These are phyloP conservation scores for Caerostris darwini DNA, from an alignment of 1,140 invertebrate species.

Conservation along the genomic window DNA sequence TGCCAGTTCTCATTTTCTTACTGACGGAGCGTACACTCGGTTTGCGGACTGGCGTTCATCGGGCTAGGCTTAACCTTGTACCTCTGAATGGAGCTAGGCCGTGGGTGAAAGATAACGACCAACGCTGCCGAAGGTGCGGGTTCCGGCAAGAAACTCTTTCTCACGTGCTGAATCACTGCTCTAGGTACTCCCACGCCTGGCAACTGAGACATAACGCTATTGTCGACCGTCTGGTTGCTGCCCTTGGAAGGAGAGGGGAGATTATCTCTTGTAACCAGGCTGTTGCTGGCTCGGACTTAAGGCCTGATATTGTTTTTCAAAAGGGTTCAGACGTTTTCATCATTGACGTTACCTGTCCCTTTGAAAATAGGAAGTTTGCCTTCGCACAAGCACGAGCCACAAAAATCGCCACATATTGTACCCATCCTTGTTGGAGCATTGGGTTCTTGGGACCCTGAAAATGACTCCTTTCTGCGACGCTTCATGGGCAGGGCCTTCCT, in stretches of 20 bases:
- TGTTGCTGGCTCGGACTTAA: neutral
- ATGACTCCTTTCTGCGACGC: no score
- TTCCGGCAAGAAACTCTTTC: neutral
- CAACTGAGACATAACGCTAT: neutral
- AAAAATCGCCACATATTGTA: neutral
- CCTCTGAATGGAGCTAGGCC: neutral
- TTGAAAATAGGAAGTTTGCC: neutral
- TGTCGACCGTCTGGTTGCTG: neutral
- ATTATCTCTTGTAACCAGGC: neutral
- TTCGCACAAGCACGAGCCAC: neutral
- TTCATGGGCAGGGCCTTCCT: no score
- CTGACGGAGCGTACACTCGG: neutral
- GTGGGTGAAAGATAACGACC: no score
- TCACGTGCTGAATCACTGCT: neutral
- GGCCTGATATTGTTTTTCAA: neutral
- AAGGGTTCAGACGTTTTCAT: neutral
- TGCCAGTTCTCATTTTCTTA: neutral
- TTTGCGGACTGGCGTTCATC: neutral
- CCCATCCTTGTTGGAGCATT: no score
- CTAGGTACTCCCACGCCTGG: neutral
- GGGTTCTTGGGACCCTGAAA: no score
- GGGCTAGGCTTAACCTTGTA: neutral
- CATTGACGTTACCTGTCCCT: neutral
- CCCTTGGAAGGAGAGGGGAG: neutral
- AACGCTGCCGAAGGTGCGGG: neutral